phyloP scores from a whole-genome alignment of 2,113 vertebrate genomes.

The Puffinus mauretanicus region DNA sequence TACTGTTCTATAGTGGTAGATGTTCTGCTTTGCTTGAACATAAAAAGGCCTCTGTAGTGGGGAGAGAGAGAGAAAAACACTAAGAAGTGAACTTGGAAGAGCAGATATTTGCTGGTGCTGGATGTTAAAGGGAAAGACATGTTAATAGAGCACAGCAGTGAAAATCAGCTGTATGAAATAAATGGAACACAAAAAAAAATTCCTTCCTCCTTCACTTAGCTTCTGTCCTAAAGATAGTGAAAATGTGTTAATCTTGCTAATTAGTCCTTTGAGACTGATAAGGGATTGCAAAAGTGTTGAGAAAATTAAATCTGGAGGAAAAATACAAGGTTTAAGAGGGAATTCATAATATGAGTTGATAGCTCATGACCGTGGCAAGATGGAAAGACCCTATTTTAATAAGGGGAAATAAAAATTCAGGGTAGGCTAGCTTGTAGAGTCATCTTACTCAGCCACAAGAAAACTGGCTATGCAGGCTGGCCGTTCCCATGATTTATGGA shows the following conservation, averaged over 20 bases:
- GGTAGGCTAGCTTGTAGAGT: neutral
- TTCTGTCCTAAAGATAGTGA: neutral
- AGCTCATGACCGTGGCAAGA: neutral
- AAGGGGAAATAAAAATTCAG: constrained; percentile 3
- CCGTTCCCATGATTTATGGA: neutral
- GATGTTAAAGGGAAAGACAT: neutral
- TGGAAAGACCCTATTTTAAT: neutral
- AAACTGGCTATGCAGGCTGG: neutral
- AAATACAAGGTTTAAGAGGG: neutral
- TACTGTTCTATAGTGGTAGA: neutral
- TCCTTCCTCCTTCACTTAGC: neutral
- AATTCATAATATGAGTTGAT: constrained; percentile 7
- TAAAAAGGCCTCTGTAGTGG: neutral
- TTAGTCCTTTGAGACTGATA: constrained; percentile 39
- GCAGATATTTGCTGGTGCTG: neutral
- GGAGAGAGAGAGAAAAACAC: neutral
- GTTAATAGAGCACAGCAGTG: neutral
- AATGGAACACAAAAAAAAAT: constrained; percentile 7
- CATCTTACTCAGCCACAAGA: neutral
- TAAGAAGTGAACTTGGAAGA: neutral
- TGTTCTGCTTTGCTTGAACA: neutral
- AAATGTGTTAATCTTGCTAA: constrained; percentile 30
- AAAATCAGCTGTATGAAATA: constrained; percentile 6
- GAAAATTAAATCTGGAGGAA: constrained; percentile 41
- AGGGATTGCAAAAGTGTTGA: neutral